These are phyloP conservation scores for Chionodraco myersi DNA, from an alignment of 2,113 vertebrate genomes.

Conservation along the genomic window DNA sequence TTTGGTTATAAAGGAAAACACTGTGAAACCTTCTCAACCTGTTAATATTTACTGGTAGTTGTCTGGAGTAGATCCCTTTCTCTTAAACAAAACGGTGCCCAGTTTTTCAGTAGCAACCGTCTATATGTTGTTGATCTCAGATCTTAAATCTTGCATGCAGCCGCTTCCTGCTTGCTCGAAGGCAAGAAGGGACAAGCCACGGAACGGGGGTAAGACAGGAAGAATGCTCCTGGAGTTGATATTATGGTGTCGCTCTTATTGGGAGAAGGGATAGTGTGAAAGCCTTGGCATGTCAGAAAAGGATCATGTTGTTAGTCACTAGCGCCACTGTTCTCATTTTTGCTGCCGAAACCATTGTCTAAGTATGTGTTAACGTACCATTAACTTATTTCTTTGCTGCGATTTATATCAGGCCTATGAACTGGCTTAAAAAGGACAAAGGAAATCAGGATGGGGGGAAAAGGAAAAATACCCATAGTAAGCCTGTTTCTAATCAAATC, in stretches of 20 bases:
- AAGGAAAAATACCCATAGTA: constrained; percentile 40
- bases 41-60: constrained; percentile 2
- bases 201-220: constrained; percentile 62
- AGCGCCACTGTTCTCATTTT: constrained; percentile 9
- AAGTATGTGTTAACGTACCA: not conserved
- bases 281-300: constrained; percentile 45
- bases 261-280: constrained; percentile 11
- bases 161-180: constrained; percentile 66
- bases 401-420: not conserved
- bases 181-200: constrained; percentile 82
- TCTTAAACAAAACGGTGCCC: constrained; percentile 5
- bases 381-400: not conserved
- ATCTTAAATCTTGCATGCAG: constrained; percentile 58
- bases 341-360: constrained; percentile 30
- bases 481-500: constrained; percentile 75
- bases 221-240: constrained; percentile 67
- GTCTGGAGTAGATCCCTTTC: not conserved
- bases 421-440: constrained; percentile 41
- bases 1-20: not conserved
- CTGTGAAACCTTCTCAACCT: not conserved
- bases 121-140: constrained; percentile 56
- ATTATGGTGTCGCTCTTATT: constrained; percentile 59
- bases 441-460: constrained; percentile 26
- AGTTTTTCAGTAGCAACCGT: constrained; percentile 32
- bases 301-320: constrained; percentile 39